Evolutionary conservation across 2,113 vertebrate genomes (phyloP).

Genomic region (human): DNA sequence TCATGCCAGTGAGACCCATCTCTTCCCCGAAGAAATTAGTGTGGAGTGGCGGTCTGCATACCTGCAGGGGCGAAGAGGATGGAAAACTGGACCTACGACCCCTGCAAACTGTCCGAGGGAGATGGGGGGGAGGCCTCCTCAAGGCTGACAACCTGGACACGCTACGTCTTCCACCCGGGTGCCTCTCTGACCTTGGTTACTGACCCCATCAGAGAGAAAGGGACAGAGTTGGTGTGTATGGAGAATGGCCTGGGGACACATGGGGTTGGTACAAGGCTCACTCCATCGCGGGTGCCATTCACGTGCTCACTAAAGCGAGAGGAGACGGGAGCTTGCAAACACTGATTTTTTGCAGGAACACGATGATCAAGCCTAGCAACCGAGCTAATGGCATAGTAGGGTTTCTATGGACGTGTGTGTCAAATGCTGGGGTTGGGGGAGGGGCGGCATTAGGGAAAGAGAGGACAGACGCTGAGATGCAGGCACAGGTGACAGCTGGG

Average conservation of each 20-base stretch:
- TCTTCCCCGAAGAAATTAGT: too few species aligned
- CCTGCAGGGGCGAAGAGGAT: neutral
- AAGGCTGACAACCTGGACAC: too few species aligned
- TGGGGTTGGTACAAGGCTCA: fast-evolving
- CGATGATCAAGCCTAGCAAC: neutral
- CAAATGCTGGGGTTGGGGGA: neutral
- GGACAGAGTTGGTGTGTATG: neutral
- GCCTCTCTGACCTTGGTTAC: neutral
- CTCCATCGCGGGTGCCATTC: neutral
- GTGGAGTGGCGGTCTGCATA: neutral
- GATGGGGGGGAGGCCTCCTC: neutral
- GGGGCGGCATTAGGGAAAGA: neutral
- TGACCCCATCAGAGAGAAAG: fast-evolving
- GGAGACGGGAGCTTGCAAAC: neutral
- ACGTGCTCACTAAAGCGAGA: neutral
- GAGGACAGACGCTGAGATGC: neutral
- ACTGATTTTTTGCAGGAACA: neutral
- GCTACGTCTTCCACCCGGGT: neutral
- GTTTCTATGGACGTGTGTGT: too few species aligned
- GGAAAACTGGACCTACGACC: neutral
- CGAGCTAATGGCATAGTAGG: neutral
- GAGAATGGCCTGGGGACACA: neutral
- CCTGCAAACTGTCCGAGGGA: fast-evolving
- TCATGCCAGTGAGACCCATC: neutral
- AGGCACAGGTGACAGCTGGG: neutral